phyloP scores from a whole-genome alignment of 2,113 vertebrate species.

The Thamnaconus septentrionalis region DNA sequence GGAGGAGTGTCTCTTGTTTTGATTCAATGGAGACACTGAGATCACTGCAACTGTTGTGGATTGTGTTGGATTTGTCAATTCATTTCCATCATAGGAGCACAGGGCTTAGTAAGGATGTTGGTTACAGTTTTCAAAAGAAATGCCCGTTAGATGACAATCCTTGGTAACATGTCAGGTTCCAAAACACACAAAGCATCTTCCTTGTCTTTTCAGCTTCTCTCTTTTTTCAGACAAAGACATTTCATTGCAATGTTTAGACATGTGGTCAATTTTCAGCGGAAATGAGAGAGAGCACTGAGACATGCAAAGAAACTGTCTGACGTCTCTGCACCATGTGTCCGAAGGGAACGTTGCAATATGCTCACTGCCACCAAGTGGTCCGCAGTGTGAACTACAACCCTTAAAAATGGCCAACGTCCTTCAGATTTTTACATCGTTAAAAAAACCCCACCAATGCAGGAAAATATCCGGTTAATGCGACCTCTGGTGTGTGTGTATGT shows the following conservation, averaged over 20 bases:
- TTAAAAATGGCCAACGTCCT: too few species aligned
- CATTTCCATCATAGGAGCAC: neutral
- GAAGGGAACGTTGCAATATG: too few species aligned
- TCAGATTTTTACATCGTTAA: too few species aligned
- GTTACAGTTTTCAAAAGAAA: neutral
- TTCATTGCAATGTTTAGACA: neutral
- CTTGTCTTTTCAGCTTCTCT: neutral
- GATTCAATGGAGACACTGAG: neutral
- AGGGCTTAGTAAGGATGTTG: neutral
- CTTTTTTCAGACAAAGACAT: neutral
- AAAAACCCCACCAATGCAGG: neutral
- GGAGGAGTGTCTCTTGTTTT: neutral
- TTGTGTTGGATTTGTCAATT: neutral
- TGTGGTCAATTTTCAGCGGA: neutral
- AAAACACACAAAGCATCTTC: slow-evolving; percentile 1
- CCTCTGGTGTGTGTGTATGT: too few species aligned
- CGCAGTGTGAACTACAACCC: too few species aligned
- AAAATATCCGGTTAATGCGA: too few species aligned
- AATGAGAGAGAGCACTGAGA: too few species aligned
- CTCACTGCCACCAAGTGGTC: too few species aligned
- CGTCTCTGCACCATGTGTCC: too few species aligned
- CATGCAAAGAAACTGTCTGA: too few species aligned
- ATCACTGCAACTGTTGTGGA: neutral
- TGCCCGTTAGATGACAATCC: neutral
- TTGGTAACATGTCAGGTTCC: slow-evolving; percentile 1